Percentiles rank a stretch among this genome's conserved stretches.
Evolutionary conservation across 2,888 invertebrate genomes (phyloP).

Genomic region (Autographa gamma): DNA sequence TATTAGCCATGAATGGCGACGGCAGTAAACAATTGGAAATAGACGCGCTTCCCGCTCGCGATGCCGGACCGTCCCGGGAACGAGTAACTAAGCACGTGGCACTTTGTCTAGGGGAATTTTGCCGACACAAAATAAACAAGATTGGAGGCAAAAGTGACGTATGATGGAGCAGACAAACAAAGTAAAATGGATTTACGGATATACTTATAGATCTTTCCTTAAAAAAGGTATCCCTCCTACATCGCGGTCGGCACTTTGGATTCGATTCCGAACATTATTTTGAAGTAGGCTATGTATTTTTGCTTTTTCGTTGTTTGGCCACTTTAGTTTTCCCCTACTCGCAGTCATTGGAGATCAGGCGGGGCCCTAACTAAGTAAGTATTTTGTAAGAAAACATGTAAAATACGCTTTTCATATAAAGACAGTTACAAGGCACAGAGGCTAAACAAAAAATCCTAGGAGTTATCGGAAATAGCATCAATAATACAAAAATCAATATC

Average conservation of each 20-base stretch:
- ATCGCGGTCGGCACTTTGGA: too few species aligned
- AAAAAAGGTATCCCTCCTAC: too few species aligned
- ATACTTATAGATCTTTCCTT: too few species aligned
- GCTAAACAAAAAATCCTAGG: neutral
- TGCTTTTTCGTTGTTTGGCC: too few species aligned
- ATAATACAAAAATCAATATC: neutral
- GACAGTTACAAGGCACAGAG: too few species aligned
- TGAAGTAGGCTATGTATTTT: too few species aligned
- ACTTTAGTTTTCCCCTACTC: slow-evolving; percentile 30
- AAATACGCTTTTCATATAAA: slow-evolving; percentile 9
- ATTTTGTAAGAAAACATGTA: slow-evolving; percentile 15
- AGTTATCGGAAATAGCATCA: neutral
- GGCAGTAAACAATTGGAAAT: slow-evolving; percentile 81
- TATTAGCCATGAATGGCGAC: slow-evolving; percentile 79
- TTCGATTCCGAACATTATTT: too few species aligned
- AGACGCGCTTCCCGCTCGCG: slow-evolving; percentile 69
- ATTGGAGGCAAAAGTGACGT: too few species aligned
- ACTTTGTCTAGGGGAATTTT: slow-evolving; percentile 34
- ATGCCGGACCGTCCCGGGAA: slow-evolving; percentile 38
- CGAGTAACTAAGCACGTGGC: slow-evolving; percentile 55
- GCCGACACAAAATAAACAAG: slow-evolving; percentile 31
- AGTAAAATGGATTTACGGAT: too few species aligned
- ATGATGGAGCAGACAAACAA: too few species aligned
- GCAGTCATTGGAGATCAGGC: slow-evolving; percentile 42
- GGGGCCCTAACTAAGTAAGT: slow-evolving; percentile 24